phyloP scores from a whole-genome alignment of 2,888 invertebrate species.

The Lasioglossum zephyrum region DNA sequence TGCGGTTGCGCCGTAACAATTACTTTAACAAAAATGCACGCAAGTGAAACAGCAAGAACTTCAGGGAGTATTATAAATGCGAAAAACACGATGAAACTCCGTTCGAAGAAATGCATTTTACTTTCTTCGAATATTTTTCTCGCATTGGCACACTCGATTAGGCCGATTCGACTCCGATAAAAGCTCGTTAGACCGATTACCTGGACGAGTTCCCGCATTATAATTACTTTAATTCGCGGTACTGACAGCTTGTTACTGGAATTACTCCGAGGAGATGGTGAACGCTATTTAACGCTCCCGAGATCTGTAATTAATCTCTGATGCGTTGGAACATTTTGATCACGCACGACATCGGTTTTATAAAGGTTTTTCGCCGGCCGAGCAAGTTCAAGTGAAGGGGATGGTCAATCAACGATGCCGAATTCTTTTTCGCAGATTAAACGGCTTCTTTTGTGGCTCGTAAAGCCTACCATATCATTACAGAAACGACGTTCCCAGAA shows the following conservation, averaged over 20 bases:
- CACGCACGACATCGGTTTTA: slow-evolving; percentile 8
- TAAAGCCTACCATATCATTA: slow-evolving; percentile 37
- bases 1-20: not conserved
- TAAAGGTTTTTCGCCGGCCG: not conserved
- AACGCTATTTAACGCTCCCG: not conserved
- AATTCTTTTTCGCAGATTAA: slow-evolving; percentile 24
- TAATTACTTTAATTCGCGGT: slow-evolving; percentile 12
- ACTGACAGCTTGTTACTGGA: slow-evolving; percentile 15
- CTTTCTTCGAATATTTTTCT: not conserved
- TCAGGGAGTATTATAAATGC: not conserved
- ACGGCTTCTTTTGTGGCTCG: slow-evolving; percentile 22
- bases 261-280: not conserved
- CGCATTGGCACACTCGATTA: not conserved
- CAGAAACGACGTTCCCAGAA: slow-evolving; percentile 23
- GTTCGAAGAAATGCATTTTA: not conserved
- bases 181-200: slow-evolving; percentile 9
- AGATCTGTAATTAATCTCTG: slow-evolving; percentile 26
- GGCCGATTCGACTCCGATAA: not conserved
- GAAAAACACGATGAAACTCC: not conserved
- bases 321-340: slow-evolving; percentile 4
- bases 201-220: not conserved
- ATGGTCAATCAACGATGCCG: slow-evolving; percentile 13
- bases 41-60: not conserved
- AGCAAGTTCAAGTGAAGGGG: not conserved
- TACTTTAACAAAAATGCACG: not conserved